These are phyloP conservation scores for Acromyrmex heyeri DNA, from an alignment of 1,140 invertebrate species.

Conservation along the genomic window DNA sequence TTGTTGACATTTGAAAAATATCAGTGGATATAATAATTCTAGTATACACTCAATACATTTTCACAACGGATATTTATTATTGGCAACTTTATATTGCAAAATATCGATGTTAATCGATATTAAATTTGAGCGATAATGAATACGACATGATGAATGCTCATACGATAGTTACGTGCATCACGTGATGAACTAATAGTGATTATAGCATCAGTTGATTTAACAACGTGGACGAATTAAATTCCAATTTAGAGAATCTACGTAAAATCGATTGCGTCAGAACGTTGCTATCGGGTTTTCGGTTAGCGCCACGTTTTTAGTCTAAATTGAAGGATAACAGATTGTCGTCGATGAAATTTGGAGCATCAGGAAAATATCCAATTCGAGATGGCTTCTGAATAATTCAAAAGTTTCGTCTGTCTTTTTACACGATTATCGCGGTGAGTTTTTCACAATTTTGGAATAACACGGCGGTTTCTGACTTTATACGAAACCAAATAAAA, in stretches of 20 bases:
- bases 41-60: neutral
- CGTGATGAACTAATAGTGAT: slow-evolving; percentile 22
- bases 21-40: neutral
- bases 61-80: neutral
- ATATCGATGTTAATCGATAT: slow-evolving; percentile 12
- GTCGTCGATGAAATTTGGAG: slow-evolving; percentile 40
- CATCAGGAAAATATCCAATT: slow-evolving; percentile 24
- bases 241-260: slow-evolving; percentile 14
- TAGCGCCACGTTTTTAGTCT: slow-evolving; percentile 33
- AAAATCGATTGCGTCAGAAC: slow-evolving; percentile 9
- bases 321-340: slow-evolving; percentile 50
- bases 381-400: slow-evolving; percentile 36
- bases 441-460: slow-evolving; percentile 31
- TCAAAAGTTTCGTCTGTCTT: slow-evolving; percentile 29
- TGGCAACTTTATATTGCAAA: neutral
- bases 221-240: slow-evolving; percentile 23
- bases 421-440: slow-evolving; percentile 6
- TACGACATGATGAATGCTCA: neutral
- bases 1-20: neutral
- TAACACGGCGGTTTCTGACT: neutral
- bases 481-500: slow-evolving; percentile 4
- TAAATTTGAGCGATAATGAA: neutral
- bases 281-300: slow-evolving; percentile 49
- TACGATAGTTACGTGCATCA: neutral
- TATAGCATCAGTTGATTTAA: slow-evolving; percentile 24